Percentiles rank a stretch among this genome's conserved stretches.
Conservation (phyloP, 2,113 vertebrate species). For the Corapipo altera region DNA sequence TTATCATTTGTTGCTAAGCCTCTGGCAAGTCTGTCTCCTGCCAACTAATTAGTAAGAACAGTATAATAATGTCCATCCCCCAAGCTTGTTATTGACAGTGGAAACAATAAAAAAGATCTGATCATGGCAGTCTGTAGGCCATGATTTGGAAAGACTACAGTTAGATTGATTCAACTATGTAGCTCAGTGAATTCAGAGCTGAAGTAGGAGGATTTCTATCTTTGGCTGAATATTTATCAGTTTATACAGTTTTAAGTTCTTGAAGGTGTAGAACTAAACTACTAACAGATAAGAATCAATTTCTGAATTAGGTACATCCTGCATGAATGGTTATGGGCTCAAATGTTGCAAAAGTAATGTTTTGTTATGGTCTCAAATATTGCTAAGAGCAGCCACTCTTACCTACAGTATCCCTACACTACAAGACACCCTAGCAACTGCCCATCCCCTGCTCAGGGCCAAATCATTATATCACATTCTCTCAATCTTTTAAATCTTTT, state of each 20-base stretch:
- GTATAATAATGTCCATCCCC: neutral
- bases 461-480: neutral
- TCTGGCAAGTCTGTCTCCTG: neutral
- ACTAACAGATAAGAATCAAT: neutral
- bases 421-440: neutral
- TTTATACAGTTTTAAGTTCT: neutral
- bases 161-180: neutral
- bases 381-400: neutral
- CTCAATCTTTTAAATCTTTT: neutral
- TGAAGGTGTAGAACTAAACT: neutral
- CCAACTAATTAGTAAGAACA: neutral
- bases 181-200: neutral
- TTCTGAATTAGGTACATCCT: neutral
- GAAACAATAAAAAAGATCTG: neutral
- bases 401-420: neutral
- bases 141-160: neutral
- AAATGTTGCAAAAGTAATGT: neutral
- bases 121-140: neutral
- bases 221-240: neutral
- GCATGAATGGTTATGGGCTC: neutral
- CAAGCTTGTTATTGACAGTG: neutral
- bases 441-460: neutral
- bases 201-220: neutral
- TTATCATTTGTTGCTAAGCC: neutral
- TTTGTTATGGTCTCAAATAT: neutral